phyloP scores from a whole-genome alignment of 2,797 vertebrate species.

The Smutsia gigantea region DNA sequence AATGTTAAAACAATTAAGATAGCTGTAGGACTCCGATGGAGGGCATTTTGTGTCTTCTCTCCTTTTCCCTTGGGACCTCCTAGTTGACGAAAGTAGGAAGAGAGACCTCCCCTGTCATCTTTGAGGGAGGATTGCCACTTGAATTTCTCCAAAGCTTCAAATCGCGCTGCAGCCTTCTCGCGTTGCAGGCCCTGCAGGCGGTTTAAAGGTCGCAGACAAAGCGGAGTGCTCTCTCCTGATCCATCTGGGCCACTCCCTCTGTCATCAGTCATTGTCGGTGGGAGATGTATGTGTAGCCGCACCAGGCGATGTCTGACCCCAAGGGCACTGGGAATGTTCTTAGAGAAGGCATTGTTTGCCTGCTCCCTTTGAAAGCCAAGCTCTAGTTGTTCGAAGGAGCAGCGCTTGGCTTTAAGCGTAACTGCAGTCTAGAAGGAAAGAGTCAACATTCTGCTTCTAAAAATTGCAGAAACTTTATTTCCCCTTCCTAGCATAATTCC shows the following conservation, averaged over 20 bases:
- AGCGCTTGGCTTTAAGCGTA: neutral
- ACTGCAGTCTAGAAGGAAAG: neutral
- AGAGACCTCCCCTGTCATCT: neutral
- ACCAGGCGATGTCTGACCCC: constrained; percentile 69
- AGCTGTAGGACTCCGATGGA: neutral
- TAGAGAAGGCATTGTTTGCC: constrained; percentile 67
- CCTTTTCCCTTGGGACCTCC: neutral
- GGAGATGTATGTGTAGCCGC: constrained; percentile 57
- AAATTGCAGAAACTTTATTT: neutral
- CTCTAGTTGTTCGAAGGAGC: neutral
- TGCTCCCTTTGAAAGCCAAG: constrained; percentile 30
- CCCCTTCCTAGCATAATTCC: neutral
- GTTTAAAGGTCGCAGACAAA: constrained; percentile 71
- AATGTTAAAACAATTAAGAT: neutral
- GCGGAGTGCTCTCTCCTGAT: constrained; percentile 18
- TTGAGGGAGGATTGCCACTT: neutral
- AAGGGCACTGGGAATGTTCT: constrained; percentile 62
- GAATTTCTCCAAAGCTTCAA: constrained; percentile 49
- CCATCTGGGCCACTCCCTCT: constrained; percentile 56
- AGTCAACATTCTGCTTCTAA: neutral
- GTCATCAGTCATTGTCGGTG: constrained; percentile 74
- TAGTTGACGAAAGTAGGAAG: neutral
- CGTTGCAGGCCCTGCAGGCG: neutral
- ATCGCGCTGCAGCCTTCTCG: neutral
- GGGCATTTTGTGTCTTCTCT: neutral